Evolutionary conservation across 2,797 vertebrate genomes (phyloP).

Genomic region (Neomorphus geoffroyi): DNA sequence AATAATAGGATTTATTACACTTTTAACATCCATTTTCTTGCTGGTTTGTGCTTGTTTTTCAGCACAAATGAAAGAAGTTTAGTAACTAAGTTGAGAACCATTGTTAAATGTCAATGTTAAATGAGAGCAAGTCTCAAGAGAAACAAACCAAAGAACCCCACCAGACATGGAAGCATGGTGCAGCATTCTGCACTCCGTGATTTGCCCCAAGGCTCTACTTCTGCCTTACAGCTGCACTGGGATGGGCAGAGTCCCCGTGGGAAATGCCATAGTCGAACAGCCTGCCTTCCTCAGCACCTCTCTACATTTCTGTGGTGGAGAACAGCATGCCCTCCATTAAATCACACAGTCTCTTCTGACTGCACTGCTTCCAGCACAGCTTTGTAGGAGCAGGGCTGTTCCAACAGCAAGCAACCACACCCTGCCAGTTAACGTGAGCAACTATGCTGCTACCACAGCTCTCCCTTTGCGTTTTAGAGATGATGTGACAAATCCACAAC

Average conservation of each 20-base stretch:
- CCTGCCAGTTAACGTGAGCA: fast-evolving
- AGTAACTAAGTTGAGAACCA: background rate
- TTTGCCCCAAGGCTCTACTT: background rate
- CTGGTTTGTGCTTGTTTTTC: background rate
- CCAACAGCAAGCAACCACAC: fast-evolving
- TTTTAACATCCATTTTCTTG: background rate
- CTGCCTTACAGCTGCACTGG: background rate
- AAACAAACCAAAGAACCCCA: background rate
- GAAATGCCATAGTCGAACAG: background rate
- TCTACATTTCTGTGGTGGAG: background rate
- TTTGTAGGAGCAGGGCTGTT: fast-evolving
- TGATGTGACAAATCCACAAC: background rate
- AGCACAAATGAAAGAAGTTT: background rate
- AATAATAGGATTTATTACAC: background rate
- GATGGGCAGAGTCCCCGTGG: background rate
- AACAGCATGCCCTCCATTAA: background rate
- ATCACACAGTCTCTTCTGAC: fast-evolving
- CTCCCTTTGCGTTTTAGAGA: background rate
- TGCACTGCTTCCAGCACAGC: background rate
- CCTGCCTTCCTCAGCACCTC: fast-evolving
- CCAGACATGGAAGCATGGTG: fast-evolving
- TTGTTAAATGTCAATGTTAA: background rate
- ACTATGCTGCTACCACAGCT: fast-evolving
- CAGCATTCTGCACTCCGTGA: fast-evolving
- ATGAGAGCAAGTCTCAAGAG: background rate